phyloP scores from a whole-genome alignment of 2,797 vertebrate species.

The Epinephelus awoara region DNA sequence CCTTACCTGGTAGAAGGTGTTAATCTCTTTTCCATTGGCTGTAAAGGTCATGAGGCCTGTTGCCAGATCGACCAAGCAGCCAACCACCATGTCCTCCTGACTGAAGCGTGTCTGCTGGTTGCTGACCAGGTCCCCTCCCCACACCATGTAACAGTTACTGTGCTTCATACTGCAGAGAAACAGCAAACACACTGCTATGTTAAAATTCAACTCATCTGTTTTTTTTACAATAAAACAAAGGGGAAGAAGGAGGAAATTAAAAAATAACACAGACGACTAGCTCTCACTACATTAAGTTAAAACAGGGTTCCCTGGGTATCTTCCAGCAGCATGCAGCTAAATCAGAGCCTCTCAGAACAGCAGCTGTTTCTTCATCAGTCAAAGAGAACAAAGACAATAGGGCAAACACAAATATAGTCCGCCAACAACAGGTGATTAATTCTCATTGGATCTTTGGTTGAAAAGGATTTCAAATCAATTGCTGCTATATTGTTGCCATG shows the following conservation, averaged over 20 bases:
- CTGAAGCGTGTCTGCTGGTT: conserved; percentile 92
- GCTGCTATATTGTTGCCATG: too few relatives aligned
- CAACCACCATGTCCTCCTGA: conserved; percentile 93
- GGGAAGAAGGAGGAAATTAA: too few relatives aligned
- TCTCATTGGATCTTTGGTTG: too few relatives aligned
- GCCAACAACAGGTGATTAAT: too few relatives aligned
- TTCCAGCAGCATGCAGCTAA: too few relatives aligned
- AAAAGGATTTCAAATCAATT: too few relatives aligned
- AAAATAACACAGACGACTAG: not conserved
- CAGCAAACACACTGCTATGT: not conserved
- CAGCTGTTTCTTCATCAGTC: too few relatives aligned
- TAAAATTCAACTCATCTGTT: not conserved
- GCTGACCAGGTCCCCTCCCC: conserved; percentile 93
- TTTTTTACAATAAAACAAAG: not conserved
- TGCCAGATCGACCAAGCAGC: conserved; percentile 93
- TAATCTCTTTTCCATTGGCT: conserved; percentile 95
- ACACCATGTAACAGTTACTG: conserved; percentile 98
- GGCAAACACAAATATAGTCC: too few relatives aligned
- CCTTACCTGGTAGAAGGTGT: conserved; percentile 94
- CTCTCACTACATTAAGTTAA: too few relatives aligned
- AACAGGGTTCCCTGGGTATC: too few relatives aligned
- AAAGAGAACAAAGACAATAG: too few relatives aligned
- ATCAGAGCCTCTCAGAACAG: too few relatives aligned
- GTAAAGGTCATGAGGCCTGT: conserved; percentile 96
- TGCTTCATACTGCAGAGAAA: conserved; percentile 89